Evolutionary conservation across 2,888 invertebrate species (phyloP), one percentile per base, ranked within the genome.

Genomic region (Nudaria mundana): DNA sequence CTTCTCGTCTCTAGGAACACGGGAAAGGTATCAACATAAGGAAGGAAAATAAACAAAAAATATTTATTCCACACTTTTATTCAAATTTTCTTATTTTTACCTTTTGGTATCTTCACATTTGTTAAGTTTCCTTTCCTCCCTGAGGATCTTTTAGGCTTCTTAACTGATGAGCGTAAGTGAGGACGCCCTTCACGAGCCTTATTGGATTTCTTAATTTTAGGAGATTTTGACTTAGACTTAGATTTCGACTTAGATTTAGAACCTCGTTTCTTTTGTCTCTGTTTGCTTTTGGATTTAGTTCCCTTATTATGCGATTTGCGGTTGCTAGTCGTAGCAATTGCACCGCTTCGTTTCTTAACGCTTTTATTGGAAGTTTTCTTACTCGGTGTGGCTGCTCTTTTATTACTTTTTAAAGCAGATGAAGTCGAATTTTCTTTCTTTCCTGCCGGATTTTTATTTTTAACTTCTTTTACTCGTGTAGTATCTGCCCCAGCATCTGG

Each of bases 1-100:
- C 87, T 66, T 47, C 87, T 67, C 30, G 59, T 53, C n/a, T 55
- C 63, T 44, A 48, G 16, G 36, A 37, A 45, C 49, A 55, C 31
- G 45, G 52, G 41, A 50, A 57, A 56, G 61, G 53, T 39, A 30
- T 37, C 24, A 40, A n/a, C n/a, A n/a, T n/a, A n/a, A n/a, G n/a
- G n/a, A n/a, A n/a, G n/a, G n/a, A n/a, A n/a, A 47, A 43, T 49
- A 30, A 56, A 56, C 60, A 45, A 30, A 15, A 11, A 20, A 18
- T 6, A 18, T 41, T 30, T 37, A 44, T 44, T 47, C 26, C 22
- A 48, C 18, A 18, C 8, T 30, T 55, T 52, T 57, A 50, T 62
- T 60, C 13, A 16, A 42, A 32, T 26, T 29, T 32, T 34, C 13
- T 25, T 40, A 40, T 22, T 37, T 39, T 56, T 58, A 61, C 61